A percentile compares a stretch with the other conserved stretches of the same genome.
phyloP scores from a whole-genome alignment of 2,113 vertebrate species.

The Hucho hucho region DNA sequence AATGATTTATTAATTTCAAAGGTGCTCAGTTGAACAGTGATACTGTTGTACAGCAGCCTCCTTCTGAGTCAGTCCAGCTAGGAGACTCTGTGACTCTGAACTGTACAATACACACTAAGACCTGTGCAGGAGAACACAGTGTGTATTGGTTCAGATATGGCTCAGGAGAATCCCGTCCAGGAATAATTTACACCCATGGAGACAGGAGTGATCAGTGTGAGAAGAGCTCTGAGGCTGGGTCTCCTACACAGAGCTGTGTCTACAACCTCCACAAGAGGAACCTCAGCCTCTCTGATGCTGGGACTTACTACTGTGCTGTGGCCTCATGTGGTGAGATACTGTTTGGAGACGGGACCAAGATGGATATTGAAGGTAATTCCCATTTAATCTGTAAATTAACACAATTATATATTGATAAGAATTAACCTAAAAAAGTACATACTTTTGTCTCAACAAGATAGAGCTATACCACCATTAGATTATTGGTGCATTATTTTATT shows the following conservation, averaged over 20 bases:
- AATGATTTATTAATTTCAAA: neutral
- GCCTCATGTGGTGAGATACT: slow-evolving; percentile 1
- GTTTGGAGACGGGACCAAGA: slow-evolving; percentile 3
- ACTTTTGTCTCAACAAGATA: neutral
- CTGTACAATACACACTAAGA: slow-evolving; percentile 1
- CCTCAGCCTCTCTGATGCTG: slow-evolving; percentile 3
- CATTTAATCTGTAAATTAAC: neutral
- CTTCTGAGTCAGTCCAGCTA: neutral
- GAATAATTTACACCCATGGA: slow-evolving; percentile 5
- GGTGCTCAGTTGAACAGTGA: neutral
- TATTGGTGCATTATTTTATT: neutral
- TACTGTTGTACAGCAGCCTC: neutral
- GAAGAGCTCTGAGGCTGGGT: neutral
- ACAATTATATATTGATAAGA: neutral
- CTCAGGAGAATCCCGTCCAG: neutral
- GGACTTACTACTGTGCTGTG: slow-evolving; percentile 7
- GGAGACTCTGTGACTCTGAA: slow-evolving; percentile 7
- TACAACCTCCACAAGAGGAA: neutral
- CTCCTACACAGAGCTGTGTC: slow-evolving; percentile 7
- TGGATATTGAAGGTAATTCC: slow-evolving; percentile 1
- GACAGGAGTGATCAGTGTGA: neutral
- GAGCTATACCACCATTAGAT: neutral
- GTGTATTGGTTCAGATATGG: neutral
- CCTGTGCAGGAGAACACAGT: neutral
- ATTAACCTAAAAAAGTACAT: neutral